Conservation (phyloP, 2,888 invertebrate species). For the Erynnis tages region DNA sequence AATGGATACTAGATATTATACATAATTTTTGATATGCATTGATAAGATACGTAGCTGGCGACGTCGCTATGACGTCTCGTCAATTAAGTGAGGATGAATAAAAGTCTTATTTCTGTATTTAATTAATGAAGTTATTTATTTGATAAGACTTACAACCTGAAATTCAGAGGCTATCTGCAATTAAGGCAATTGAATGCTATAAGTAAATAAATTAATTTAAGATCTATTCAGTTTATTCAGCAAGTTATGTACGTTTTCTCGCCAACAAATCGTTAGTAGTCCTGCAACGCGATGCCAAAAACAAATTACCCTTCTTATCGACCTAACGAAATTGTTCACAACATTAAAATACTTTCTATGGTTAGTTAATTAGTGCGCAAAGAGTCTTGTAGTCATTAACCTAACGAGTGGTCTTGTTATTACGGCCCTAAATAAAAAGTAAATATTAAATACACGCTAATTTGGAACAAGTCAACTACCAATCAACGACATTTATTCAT, state of each 20-base stretch:
- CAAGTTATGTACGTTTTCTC: slow-evolving; percentile 52
- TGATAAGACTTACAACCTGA: slow-evolving; percentile 76
- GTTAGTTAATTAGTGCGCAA: slow-evolving; percentile 56
- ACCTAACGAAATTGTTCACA: slow-evolving; percentile 48
- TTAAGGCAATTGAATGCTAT: slow-evolving; percentile 72
- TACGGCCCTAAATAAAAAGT: slow-evolving; percentile 37
- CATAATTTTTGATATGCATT: too few relatives aligned
- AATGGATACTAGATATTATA: too few relatives aligned
- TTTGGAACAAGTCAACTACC: slow-evolving; percentile 38
- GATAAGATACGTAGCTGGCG: too few relatives aligned
- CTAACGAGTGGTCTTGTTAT: slow-evolving; percentile 52
- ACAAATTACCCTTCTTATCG: slow-evolving; percentile 46
- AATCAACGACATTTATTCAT: slow-evolving; percentile 30
- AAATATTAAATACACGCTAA: slow-evolving; percentile 33
- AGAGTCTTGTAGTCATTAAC: slow-evolving; percentile 59
- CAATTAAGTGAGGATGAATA: slow-evolving; percentile 29
- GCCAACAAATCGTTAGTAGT: slow-evolving; percentile 61
- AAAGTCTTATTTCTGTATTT: slow-evolving; percentile 33
- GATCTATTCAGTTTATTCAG: slow-evolving; percentile 61
- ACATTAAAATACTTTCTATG: slow-evolving; percentile 51
- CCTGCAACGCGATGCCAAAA: slow-evolving; percentile 37
- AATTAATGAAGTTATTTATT: slow-evolving; percentile 69
- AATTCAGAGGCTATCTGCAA: slow-evolving; percentile 68
- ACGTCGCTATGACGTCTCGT: too few relatives aligned
- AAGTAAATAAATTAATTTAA: slow-evolving; percentile 69